phyloP scores from a whole-genome alignment of 2,888 invertebrate species.

The Andrena hattorfiana region DNA sequence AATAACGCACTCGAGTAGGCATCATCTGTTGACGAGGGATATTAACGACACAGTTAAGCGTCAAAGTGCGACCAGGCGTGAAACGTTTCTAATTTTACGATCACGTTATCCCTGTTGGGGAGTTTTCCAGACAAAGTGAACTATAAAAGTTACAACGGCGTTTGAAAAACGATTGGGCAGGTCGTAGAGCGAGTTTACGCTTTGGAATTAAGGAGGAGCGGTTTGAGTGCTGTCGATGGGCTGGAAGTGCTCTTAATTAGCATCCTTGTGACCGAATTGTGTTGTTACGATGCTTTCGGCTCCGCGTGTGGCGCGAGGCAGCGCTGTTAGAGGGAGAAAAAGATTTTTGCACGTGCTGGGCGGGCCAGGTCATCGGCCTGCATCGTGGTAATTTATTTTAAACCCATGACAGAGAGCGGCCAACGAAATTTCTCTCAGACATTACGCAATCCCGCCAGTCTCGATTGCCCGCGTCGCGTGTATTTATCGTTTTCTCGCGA shows the following conservation, averaged over 20 bases:
- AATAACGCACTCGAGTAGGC: too few relatives aligned
- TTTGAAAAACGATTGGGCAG: neutral
- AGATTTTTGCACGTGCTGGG: slow-evolving; percentile 66
- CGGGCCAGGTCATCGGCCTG: slow-evolving; percentile 65
- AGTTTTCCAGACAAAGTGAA: neutral
- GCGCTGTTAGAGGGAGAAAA: slow-evolving; percentile 45
- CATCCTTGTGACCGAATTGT: slow-evolving; percentile 25
- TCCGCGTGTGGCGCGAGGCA: slow-evolving; percentile 48
- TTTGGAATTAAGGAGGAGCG: neutral
- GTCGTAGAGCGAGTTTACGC: slow-evolving; percentile 1
- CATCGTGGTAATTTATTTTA: slow-evolving; percentile 65
- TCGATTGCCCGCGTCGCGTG: slow-evolving; percentile 20
- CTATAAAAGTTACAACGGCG: neutral
- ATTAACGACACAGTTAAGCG: slow-evolving; percentile 12
- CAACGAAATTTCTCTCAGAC: slow-evolving; percentile 56
- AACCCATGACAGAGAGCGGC: slow-evolving; percentile 58
- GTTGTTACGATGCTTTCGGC: slow-evolving; percentile 31
- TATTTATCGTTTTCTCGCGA: slow-evolving; percentile 24
- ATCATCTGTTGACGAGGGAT: too few relatives aligned
- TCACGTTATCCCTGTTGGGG: neutral
- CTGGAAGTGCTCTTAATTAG: slow-evolving; percentile 19
- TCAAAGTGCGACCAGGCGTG: neutral
- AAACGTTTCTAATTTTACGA: slow-evolving; percentile 22
- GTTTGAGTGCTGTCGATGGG: slow-evolving; percentile 7
- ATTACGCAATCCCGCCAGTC: slow-evolving; percentile 55